Base-by-base conservation (phyloP, 92 coral and sea anemone species). In the Micromussa lordhowensis region DNA sequence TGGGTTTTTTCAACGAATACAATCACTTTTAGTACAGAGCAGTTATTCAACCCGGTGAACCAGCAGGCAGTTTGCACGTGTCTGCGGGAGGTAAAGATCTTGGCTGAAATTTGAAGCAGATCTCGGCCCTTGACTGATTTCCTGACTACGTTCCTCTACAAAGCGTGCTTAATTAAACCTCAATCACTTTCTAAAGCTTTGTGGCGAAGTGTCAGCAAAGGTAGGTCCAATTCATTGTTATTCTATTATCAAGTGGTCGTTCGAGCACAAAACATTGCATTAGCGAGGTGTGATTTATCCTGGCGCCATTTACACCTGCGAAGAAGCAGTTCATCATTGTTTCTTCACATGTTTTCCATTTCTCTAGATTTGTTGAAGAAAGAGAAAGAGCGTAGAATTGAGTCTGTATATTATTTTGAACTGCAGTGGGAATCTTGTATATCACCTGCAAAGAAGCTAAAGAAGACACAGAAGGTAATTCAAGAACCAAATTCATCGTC, bases 261-360 rank as follows among this genome's bases (percentile, higher is more conserved):
- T 85, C 78, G 63, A 85, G 82, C 84, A 95, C 96, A 93, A 86
- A 91, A 88, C 92, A 85, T 79, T 78, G 90, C 95, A 88, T 92
- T 90, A 94, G 86, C 81, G 91, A 93, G 94, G 94, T 92, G 95
- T 89, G 94, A 82, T 88, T 81, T 90, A 83, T 82, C 90, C 85
- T 38, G 78, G 88, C 82, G 91, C 74, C 87, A 85, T 87, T 93
- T 95, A 90, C 98, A 94, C 98, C 98, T 95, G 98, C 83, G 87
- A 38, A 68, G 81, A 78, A 71, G 83, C 77, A 82, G 91, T 88
- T 92, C 89, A 94, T 94, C 89, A 87, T 92, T 94, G 93, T 88
- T 81, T 69, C 83, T 82, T 81, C 96, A 95, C 98, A 95, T 94
- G 96, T 84, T 89, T 92, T 88, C 72, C 58, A 75, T 86, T 93